phyloP scores from a whole-genome alignment of 2,797 vertebrate genomes.

The Acrossocheilus wenchowensis region DNA sequence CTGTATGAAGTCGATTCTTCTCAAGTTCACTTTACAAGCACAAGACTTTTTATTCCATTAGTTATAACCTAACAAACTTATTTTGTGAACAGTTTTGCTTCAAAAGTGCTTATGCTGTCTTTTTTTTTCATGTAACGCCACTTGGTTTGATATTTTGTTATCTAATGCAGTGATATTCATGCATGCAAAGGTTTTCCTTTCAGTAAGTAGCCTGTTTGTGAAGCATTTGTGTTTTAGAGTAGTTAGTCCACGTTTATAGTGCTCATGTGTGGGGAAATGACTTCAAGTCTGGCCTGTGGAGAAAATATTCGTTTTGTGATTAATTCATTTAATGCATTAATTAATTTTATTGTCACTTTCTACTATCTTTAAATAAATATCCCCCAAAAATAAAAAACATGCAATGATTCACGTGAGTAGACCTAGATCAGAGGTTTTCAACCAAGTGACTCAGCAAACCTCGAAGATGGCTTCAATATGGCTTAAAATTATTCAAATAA shows the following conservation, averaged over 20 bases:
- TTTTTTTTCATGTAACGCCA: background rate
- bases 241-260: background rate
- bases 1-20: background rate
- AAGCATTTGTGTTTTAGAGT: background rate
- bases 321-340: too few species aligned
- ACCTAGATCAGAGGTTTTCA: background rate
- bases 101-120: background rate
- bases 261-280: background rate
- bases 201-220: background rate
- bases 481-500: background rate
- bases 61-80: background rate
- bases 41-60: background rate
- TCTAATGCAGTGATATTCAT: background rate
- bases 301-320: too few species aligned
- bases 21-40: background rate
- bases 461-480: background rate
- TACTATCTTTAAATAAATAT: background rate
- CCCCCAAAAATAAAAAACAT: too few species aligned
- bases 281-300: background rate
- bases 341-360: background rate
- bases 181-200: background rate
- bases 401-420: too few species aligned
- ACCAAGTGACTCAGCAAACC: background rate
- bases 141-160: background rate
- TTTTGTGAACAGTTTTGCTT: background rate